phyloP scores from a whole-genome alignment of 2,888 invertebrate species.

The Patella depressa region DNA sequence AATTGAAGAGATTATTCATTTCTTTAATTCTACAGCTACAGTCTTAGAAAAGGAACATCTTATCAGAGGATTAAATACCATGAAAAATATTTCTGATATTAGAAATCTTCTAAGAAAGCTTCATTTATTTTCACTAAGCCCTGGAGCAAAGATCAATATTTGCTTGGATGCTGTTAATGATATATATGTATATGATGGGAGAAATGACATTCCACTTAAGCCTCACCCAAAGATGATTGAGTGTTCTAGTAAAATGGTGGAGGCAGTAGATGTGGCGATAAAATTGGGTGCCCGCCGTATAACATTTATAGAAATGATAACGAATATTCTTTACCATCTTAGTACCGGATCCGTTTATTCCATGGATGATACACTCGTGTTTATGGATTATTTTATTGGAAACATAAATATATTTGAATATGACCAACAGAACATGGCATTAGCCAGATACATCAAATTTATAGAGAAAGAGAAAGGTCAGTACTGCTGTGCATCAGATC shows the following conservation, averaged over 20 bases:
- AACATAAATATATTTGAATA: not conserved
- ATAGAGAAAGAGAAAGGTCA: constrained; percentile 19
- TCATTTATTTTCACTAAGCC: not conserved
- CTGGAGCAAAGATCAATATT: not conserved
- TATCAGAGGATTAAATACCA: too few species aligned
- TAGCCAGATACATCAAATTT: constrained; percentile 18
- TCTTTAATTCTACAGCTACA: too few species aligned
- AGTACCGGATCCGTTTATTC: too few species aligned
- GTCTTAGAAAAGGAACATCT: too few species aligned
- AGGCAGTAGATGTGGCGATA: not conserved
- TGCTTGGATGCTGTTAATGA: not conserved
- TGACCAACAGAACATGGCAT: not conserved
- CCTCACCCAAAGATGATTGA: not conserved
- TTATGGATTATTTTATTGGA: not conserved
- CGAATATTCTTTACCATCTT: not conserved
- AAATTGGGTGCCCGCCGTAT: not conserved
- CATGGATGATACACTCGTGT: not conserved
- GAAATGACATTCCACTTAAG: not conserved
- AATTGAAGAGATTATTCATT: not conserved
- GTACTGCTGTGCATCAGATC: constrained; percentile 25
- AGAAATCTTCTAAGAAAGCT: not conserved
- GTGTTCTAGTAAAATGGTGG: not conserved
- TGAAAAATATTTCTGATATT: too few species aligned
- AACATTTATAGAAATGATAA: not conserved
- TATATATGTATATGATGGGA: not conserved